Base-by-base conservation (phyloP, 2,113 vertebrate species). In the Albula goreensis region DNA sequence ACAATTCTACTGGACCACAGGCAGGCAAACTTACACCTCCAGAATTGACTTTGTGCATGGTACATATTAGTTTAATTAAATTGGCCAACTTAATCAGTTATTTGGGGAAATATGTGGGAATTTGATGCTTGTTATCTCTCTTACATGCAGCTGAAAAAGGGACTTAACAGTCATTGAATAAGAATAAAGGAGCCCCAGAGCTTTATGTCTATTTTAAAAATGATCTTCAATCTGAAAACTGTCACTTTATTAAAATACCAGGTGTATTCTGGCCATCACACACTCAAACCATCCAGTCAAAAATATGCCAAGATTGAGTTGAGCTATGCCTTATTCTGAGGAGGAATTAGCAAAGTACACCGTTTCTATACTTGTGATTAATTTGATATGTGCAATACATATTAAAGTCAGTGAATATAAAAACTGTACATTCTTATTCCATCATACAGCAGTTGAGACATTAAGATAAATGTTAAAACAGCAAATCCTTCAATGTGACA, bases 1-100 rank as follows among this genome's bases (percentile, higher is more conserved):
- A 80, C 85, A 85, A 83, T 12, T 87, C 50, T 70, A 15, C 80
- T 86, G 80, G 66, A 86, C 22, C 50, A 48, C 31, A 48, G 80
- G 41, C 15, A 52, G 50, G 63, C 13, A 74, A 81, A 57, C 12
- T 57, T 52, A 70, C 63, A 86, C 85, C 50, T 87, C 74, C 60
- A 80, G n/a, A 13, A 74, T 85, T 78, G n/a, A 84, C 66, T 53
- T 74, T 74, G 70, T 74, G 70, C 70, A 74, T 31, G n/a, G 70
- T 74, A 74, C 70, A 74, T 74, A 74, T 74, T 74, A 74, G 70
- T 74, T 74, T 74, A 74, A 74, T 74, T 74, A 74, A 74, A 74
- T 74, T 74, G 70, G 70, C 70, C 70, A 74, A 74, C n/a, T 74
- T 74, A 74, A 74, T 74, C 70, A 74, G 70, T n/a, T 74, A 31